Evolutionary conservation across 1,140 invertebrate species (phyloP), one percentile per base, ranked within the genome.

Genomic region (Dufourea novaeangliae): DNA sequence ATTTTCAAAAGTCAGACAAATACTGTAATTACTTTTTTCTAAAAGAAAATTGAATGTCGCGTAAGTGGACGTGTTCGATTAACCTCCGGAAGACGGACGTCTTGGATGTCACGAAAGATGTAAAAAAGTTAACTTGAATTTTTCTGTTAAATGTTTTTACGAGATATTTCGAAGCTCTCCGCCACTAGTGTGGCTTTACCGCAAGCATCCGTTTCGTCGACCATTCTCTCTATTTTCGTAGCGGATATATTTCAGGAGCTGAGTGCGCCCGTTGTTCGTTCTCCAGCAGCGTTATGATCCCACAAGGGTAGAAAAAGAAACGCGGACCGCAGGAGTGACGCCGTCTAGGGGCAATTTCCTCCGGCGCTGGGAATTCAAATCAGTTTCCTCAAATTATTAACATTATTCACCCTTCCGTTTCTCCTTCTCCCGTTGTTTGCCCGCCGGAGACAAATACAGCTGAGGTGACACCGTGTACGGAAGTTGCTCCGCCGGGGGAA

Each of bases 321-420:
- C 11, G 52, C 1, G 22, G 29, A 12, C 11, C 27, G 25, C 6
- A 12, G 22, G 20, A 10, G 20, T 56, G 22, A 39, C 8, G 8
- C 32, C 8, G n/a, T 1, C 8, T 11, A n/a, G 11, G 12, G 37
- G 20, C 46, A 61, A 61, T 32, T 46, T 20, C 2, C n/a, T n/a
- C 3, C 12, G 11, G 11, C 6, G 27, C 17, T 1, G n/a, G 27
- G 27, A 32, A 62, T 72, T 72, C 32, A 50, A 72, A 62, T 72
- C 57, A 62, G 41, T 37, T 50, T n/a, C 6, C 3, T n/a, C 34
- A 27, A 25, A 37, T 72, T 72, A 62, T 50, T 62, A 50, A 62
- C 25, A 37, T 72, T 62, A 20, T 57, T 50, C n/a, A 20, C 32
- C n/a, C n/a, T n/a, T n/a, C n/a, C 57, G 34, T n/a, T 59, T 11